Conservation (phyloP, 2,797 vertebrate genomes). For the Myotis findleyi region DNA sequence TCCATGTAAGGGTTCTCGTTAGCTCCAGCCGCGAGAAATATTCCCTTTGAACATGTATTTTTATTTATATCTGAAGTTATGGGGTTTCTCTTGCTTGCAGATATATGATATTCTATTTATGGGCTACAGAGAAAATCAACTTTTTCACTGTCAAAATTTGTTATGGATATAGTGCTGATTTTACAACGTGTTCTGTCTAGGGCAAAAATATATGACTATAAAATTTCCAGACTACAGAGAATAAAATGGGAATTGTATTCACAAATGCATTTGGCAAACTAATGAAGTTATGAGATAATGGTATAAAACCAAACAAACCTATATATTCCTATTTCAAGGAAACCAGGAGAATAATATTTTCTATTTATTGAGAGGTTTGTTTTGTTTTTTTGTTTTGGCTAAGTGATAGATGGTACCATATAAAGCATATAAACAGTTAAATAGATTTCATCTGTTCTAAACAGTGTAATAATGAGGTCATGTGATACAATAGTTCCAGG, state of each 20-base stretch:
- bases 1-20: neutral
- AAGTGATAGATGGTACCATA: neutral
- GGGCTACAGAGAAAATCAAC: slow-evolving; percentile 19
- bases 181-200: slow-evolving; percentile 22
- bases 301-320: neutral
- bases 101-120: slow-evolving; percentile 43
- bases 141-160: slow-evolving; percentile 36
- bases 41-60: slow-evolving; percentile 12
- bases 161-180: slow-evolving; percentile 28
- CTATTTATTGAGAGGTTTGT: neutral
- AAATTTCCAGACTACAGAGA: neutral
- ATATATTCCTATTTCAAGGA: neutral
- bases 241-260: slow-evolving; percentile 22
- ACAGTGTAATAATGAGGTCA: neutral
- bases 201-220: neutral
- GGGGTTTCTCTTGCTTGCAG: neutral
- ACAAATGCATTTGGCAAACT: slow-evolving; percentile 41
- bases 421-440: neutral
- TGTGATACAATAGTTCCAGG: neutral
- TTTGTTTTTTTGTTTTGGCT: neutral
- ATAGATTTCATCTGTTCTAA: neutral
- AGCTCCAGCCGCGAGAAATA: neutral
- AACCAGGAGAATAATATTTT: slow-evolving; percentile 23
- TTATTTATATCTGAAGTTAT: slow-evolving; percentile 30
- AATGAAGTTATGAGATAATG: slow-evolving; percentile 31